Base-by-base conservation (phyloP, 2,113 vertebrate genomes). In the Gobiocypris rarus region DNA sequence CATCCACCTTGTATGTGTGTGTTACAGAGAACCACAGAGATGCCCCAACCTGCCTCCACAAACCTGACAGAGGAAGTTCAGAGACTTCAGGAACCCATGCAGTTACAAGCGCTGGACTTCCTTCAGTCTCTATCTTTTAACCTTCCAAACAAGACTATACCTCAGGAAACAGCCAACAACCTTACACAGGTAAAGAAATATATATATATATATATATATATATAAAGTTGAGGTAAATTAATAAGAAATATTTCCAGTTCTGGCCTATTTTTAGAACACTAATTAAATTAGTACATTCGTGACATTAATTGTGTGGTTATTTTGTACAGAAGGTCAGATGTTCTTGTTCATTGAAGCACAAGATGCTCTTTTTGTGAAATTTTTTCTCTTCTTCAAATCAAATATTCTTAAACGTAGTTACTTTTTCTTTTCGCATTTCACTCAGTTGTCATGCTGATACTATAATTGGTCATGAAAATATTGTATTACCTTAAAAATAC, bases 171-270 rank as follows among this genome's bases (percentile, higher is more conserved):
- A 0, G 97, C 96, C 4, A 91, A 89, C 86, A 96, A 95, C 88
- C 93, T 99, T 73, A 94, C 96, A 0, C 90, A 96, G 96, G 98
- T 98, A 89, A 70, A 19, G 38, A n/a, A n/a, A n/a, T n/a, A n/a
- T n/a, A n/a, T n/a, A n/a, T n/a, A n/a, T n/a, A n/a, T n/a, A n/a
- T n/a, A n/a, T n/a, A n/a, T n/a, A n/a, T n/a, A n/a, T n/a, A n/a
- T n/a, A n/a, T n/a, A n/a, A 19, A 31, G 31, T 1, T 22, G 31
- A 69, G 9, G 31, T 41, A 22, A 69, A 69, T 0, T 41, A 69
- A 41, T 9, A 22, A 22, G 4, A 41, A 2, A n/a, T n/a, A 5
- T 70, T 41, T 70, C 67, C 38, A 1, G 9, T 34, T 38, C 65
- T 69, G 65, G 9, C 7, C 31, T 67, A 34, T 38, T 38, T 67